Evolutionary conservation across 2,113 vertebrate genomes (phyloP).

Genomic region (Arenaria interpres): DNA sequence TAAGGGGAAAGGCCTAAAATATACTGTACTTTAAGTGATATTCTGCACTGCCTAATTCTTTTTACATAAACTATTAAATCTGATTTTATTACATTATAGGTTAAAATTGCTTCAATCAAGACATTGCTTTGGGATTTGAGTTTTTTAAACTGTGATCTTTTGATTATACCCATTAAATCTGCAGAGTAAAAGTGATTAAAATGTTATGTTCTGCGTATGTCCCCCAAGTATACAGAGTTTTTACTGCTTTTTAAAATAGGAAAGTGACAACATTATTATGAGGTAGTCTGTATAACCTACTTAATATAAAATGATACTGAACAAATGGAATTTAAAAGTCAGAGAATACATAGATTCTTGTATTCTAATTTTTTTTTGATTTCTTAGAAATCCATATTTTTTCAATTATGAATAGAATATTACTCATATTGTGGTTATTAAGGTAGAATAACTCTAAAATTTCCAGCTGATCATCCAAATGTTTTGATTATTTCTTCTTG

Average conservation of each 20-base stretch:
- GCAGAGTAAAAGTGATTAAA: slow-evolving; percentile 12
- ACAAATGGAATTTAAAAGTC: not conserved
- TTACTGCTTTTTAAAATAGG: not conserved
- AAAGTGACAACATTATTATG: not conserved
- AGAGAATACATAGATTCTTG: not conserved
- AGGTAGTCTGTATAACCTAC: not conserved
- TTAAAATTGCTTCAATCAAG: slow-evolving; percentile 32
- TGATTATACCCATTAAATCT: slow-evolving; percentile 13
- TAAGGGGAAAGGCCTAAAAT: not conserved
- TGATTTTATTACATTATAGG: not conserved
- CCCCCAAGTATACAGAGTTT: not conserved
- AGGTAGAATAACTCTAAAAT: not conserved
- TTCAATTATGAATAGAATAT: not conserved
- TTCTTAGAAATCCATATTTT: not conserved
- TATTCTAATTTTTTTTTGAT: not conserved
- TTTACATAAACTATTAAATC: not conserved
- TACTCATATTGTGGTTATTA: not conserved
- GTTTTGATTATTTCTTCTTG: not conserved
- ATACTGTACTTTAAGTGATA: not conserved
- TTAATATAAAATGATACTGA: not conserved
- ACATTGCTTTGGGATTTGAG: not conserved
- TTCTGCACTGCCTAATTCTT: not conserved
- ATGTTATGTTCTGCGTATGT: slow-evolving; percentile 14
- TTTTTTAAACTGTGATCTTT: not conserved
- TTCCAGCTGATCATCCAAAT: not conserved